Base-by-base conservation (phyloP, 2,888 invertebrate species). In the Eutolmus rufibarbis region DNA sequence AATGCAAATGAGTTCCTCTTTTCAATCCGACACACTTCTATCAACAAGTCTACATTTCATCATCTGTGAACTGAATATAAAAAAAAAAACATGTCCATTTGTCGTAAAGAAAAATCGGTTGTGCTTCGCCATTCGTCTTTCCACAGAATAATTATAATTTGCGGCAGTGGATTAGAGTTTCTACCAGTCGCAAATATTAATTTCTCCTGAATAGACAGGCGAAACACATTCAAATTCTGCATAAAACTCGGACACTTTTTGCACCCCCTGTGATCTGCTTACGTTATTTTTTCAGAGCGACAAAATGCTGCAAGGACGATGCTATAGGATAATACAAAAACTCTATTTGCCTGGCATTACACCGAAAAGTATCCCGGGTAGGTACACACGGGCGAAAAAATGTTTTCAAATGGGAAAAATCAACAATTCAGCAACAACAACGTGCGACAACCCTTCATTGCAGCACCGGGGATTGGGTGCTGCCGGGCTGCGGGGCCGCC, bases 331-430 rank as follows among this genome's bases (percentile, higher is more conserved):
- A 76, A 76, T 28, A 37, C 76, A 76, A 76, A 76, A 76, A 40
- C 76, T 76, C 37, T 40, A 76, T 79, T 79, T 79, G 79, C 46
- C 46, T 79, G 46, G 43, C 40, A 79, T 46, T 79, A 46, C 46
- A 79, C 46, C 46, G 28, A 79, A 46, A 79, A 79, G 46, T 28
- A 40, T 23, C 40, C 46, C 51, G 51, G 16, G 51, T 28, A 23
- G 40, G 16, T 23, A 79, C 43, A 40, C 56, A 81, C 28, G n/a
- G 31, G 28, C 43, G n/a, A 28, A 82, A 66, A 82, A 81, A 28
- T 82, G 82, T 82, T 57, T 82, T 57, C 57, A 82, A 82, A 57
- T 82, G 57, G 34, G 57, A 82, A 82, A 82, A 82, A 82, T 82
- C 82, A 82, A 82, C 82, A 66, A 82, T 82, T 82, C 82, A 34